Base-by-base conservation (phyloP, 2,113 vertebrate species). In the Macrotis lagotis region DNA sequence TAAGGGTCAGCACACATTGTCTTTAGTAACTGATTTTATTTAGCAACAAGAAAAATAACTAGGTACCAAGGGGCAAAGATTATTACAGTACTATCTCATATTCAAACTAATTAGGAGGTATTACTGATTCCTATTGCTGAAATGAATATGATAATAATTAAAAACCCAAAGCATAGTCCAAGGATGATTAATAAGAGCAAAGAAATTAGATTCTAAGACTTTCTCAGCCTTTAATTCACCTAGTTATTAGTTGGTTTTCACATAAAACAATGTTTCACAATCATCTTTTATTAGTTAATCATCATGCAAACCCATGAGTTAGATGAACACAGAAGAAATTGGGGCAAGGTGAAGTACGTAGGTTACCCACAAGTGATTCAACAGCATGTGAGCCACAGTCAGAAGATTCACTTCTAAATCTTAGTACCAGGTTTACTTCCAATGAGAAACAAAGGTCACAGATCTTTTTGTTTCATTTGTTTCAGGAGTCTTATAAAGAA, bases 61-160 rank as follows among this genome's bases (percentile, higher is more conserved):
- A 28, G 89, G 31, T 89, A 59, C 37, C 22, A 50, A 88, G 26
- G n/a, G 51, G 51, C 59, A 94, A 93, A 74, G 22, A 90, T 95
- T 92, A 90, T 93, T 96, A 94, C 93, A 28, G 96, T 93, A n/a
- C 37, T 53, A 74, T 55, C 91, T 97, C 47, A 88, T 12, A 88
- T n/a, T 91, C 94, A 95, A 89, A 95, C 95, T 95, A 95, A 94
- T 37, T 50, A 96, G 28, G 28, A 83, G 25, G 92, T 95, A 83
- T 24, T 51, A 92, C 53, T 1, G 94, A 94, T 94, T 95, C 93
- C 90, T 94, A 92, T 53, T 93, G 51, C 92, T 95, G 94, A 96
- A 95, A 91, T 93, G 90, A 97, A 94, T 88, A 93, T 48, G n/a
- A 8, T 2, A 48, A 92, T 83, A 94, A 97, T 96, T 96, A 96